These are phyloP conservation scores for Arctocebus calabarensis DNA, from an alignment of 2,797 vertebrate genomes.

Conservation along the genomic window DNA sequence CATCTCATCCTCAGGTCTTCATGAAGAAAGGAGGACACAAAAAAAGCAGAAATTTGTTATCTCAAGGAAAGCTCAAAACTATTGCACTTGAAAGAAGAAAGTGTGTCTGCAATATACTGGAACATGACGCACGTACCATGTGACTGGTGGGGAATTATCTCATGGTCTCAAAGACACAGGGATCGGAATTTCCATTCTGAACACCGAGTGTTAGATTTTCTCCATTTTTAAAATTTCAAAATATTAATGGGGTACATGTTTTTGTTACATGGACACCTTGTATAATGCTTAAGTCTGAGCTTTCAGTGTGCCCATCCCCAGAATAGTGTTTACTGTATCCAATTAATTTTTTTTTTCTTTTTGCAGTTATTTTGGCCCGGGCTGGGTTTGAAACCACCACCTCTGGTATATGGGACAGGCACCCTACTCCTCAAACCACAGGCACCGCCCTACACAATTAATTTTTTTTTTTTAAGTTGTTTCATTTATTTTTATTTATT, in stretches of 20 bases:
- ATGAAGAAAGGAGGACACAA: constrained; percentile 43
- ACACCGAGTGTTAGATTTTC: not conserved
- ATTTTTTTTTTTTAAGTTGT: too few relatives aligned
- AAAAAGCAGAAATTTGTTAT: constrained; percentile 34
- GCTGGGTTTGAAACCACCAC: too few relatives aligned
- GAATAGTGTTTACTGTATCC: not conserved
- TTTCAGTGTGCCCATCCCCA: not conserved
- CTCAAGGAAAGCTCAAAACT: constrained; percentile 30
- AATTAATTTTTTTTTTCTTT: constrained; percentile 22
- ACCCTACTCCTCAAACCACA: too few relatives aligned
- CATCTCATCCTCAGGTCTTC: constrained; percentile 90
- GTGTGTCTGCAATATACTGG: not conserved
- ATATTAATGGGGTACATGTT: not conserved
- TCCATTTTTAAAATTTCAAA: not conserved
- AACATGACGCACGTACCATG: not conserved
- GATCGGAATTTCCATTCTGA: constrained; percentile 7
- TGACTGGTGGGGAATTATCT: not conserved
- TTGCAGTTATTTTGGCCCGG: too few relatives aligned
- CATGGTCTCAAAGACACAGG: not conserved
- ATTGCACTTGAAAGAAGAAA: not conserved
- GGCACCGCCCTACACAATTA: too few relatives aligned
- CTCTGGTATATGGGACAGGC: too few relatives aligned
- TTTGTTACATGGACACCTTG: not conserved
- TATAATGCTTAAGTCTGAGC: not conserved
- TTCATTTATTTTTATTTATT: too few relatives aligned